These are phyloP conservation scores for Catocala nupta DNA, from an alignment of 2,888 invertebrate genomes.

Conservation along the genomic window DNA sequence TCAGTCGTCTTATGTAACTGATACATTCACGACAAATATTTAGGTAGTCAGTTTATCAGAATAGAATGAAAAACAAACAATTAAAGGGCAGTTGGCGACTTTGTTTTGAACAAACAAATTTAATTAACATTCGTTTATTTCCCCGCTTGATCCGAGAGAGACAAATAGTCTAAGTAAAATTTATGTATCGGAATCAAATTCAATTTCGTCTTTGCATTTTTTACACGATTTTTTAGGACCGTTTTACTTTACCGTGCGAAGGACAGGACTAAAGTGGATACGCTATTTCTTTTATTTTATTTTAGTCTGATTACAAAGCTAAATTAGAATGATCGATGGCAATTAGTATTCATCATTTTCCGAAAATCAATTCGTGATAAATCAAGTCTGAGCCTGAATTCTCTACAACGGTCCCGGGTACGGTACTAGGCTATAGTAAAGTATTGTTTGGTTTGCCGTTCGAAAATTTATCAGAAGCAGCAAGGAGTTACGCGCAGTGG, in stretches of 20 bases:
- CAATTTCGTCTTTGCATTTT: constrained; percentile 86
- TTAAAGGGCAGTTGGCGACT: constrained; percentile 76
- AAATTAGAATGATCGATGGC: too few relatives aligned
- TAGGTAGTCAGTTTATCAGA: constrained; percentile 20
- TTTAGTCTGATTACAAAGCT: too few relatives aligned
- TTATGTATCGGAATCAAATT: constrained; percentile 87
- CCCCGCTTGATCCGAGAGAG: constrained; percentile 82
- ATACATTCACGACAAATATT: background rate
- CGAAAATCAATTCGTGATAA: too few relatives aligned
- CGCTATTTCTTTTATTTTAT: constrained; percentile 25
- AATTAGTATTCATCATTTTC: too few relatives aligned
- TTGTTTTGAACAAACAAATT: constrained; percentile 80
- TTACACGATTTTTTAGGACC: constrained; percentile 81
- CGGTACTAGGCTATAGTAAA: too few relatives aligned
- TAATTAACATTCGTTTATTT: constrained; percentile 83
- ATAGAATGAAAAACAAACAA: constrained; percentile 67
- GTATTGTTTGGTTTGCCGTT: too few relatives aligned
- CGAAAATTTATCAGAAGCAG: too few relatives aligned
- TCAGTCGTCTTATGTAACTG: background rate
- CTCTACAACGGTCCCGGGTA: too few relatives aligned
- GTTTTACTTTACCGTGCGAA: constrained; percentile 66
- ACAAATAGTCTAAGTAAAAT: constrained; percentile 86
- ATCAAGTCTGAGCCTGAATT: too few relatives aligned
- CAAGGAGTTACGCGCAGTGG: too few relatives aligned
- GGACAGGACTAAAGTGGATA: constrained; percentile 66